These are phyloP conservation scores for Cryptotermes secundus DNA, from an alignment of 1,140 invertebrate genomes.

Conservation along the genomic window DNA sequence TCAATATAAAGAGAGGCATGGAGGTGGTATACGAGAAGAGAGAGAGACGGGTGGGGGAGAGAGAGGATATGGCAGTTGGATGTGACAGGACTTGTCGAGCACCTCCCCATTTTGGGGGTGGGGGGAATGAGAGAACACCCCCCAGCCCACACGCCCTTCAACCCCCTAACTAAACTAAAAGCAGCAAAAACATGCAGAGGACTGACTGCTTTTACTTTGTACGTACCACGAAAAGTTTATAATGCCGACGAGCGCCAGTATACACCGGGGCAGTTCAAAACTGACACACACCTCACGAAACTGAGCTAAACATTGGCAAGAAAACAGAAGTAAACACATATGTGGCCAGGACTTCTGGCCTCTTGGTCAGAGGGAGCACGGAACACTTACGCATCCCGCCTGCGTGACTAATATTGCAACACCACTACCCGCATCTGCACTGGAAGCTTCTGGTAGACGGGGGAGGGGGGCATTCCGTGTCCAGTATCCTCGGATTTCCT, in stretches of 20 bases:
- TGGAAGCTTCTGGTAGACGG: too few species aligned
- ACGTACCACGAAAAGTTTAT: not conserved
- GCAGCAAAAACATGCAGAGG: conserved; percentile 4
- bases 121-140: not conserved
- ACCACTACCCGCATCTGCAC: too few species aligned
- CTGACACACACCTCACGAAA: not conserved
- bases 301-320: too few species aligned
- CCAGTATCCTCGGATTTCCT: too few species aligned
- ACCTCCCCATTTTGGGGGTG: conserved; percentile 9
- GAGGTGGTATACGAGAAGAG: too few species aligned
- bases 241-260: not conserved
- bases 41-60: not conserved
- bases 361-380: too few species aligned
- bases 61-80: not conserved
- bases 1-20: conserved; percentile 9
- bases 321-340: too few species aligned
- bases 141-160: not conserved
- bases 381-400: too few species aligned
- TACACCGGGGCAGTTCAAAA: not conserved
- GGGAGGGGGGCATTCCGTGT: too few species aligned
- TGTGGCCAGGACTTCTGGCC: too few species aligned
- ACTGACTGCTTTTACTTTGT: conserved; percentile 5
- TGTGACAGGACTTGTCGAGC: conserved; percentile 17
- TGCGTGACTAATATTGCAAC: too few species aligned
- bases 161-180: not conserved